phyloP scores from a whole-genome alignment of 2,113 vertebrate genomes.

The Eubucco bourcierii region DNA sequence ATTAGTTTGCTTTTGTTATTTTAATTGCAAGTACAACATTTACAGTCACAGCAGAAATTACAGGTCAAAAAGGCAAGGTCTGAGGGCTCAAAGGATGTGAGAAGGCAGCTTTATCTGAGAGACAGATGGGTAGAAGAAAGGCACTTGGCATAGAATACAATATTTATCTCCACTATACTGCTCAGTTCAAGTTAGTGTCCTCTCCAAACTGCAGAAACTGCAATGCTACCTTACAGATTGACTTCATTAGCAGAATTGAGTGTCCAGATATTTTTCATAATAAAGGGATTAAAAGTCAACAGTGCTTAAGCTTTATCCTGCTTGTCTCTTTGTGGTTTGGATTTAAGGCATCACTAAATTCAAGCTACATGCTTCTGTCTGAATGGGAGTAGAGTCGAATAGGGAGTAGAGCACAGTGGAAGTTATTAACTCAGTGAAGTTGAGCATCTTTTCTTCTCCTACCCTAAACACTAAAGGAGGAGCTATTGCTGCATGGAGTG shows the following conservation, averaged over 20 bases:
- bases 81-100: neutral
- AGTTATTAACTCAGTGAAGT: neutral
- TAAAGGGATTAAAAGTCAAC: neutral
- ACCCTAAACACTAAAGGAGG: neutral
- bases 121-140: neutral
- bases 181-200: neutral
- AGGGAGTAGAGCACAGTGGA: neutral
- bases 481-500: neutral
- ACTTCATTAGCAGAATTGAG: neutral
- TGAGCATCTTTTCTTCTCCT: neutral
- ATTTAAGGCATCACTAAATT: neutral
- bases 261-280: neutral
- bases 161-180: neutral
- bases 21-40: neutral
- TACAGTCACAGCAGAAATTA: neutral
- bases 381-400: neutral
- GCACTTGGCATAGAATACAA: neutral
- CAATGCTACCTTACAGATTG: neutral
- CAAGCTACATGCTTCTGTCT: neutral
- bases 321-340: neutral
- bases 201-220: neutral
- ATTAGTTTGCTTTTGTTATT: neutral
- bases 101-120: neutral
- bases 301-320: neutral
- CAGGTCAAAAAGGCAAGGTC: neutral